phyloP scores from a whole-genome alignment of 2,888 invertebrate genomes.

The Drosophila mimica region DNA sequence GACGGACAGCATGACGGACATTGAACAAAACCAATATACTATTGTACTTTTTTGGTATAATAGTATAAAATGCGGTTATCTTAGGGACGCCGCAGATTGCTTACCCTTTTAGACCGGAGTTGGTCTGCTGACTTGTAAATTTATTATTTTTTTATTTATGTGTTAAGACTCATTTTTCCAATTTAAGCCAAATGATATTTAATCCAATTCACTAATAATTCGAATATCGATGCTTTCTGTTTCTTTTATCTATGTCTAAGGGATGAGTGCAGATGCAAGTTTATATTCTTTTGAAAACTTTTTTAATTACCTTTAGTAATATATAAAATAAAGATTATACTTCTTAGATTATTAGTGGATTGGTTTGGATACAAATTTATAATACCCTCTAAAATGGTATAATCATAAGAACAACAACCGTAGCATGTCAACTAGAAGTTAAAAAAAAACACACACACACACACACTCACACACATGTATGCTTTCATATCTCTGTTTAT shows the following conservation, averaged over 20 bases:
- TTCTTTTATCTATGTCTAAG: neutral
- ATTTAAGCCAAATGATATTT: neutral
- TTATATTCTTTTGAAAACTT: neutral
- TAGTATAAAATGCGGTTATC: neutral
- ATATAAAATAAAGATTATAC: neutral
- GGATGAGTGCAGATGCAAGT: neutral
- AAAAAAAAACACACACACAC: neutral
- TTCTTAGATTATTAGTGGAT: neutral
- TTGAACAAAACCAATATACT: too few relatives aligned
- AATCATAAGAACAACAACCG: slow-evolving; percentile 8
- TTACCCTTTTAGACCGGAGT: neutral
- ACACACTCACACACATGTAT: slow-evolving; percentile 2
- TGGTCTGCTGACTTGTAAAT: neutral
- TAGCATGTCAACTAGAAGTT: slow-evolving; percentile 27
- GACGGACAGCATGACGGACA: too few relatives aligned
- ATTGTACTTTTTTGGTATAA: too few relatives aligned
- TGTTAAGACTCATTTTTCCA: neutral
- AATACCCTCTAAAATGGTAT: neutral
- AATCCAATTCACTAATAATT: neutral
- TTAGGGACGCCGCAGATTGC: neutral
- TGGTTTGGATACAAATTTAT: neutral
- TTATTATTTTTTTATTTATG: neutral
- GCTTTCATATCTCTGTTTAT: slow-evolving; percentile 38
- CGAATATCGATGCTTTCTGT: neutral
- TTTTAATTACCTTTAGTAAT: neutral